Base-by-base conservation (phyloP, 2,888 invertebrate species). In the Globia sparganii region DNA sequence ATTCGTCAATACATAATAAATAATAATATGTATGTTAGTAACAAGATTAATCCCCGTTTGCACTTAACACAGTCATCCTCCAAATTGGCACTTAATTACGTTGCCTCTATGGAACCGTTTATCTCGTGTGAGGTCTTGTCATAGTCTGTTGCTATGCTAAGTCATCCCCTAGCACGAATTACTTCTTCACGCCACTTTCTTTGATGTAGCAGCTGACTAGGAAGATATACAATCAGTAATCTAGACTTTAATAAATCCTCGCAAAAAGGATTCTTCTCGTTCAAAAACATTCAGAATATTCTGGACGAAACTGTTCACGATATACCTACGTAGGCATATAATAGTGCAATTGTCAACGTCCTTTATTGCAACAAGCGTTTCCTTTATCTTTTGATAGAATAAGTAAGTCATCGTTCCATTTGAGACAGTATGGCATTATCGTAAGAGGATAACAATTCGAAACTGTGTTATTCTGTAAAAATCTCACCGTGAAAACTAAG, bases 381-480 rank as follows among this genome's bases (percentile, higher is more conserved):
- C 85, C 87, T 86, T 84, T 82, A 82, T 85, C 75, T 78, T 77
- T 77, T 71, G 43, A 73, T 67, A 61, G 74, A 83, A 85, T 83
- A 87, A 85, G 67, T 77, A 75, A 82, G 73, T 69, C 79, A 80
- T 68, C 75, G 61, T 78, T 77, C 62, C 56, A 37, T 73, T 58
- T 40, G 75, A 88, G 81, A 75, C 58, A 49, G 62, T 64, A 15
- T 53, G 34, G 34, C 34, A 49, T 84, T 81, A 70, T 84, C 74
- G 21, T 43, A 62, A 49, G 56, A 80, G n/a, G 65, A 81, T 71
- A 49, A 71, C 40, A 49, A 37, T 64, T 67, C 8, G 21, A 67
- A 56, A 62, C 13, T 66, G n/a, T n/a, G n/a, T n/a, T n/a, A n/a
- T n/a, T n/a, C n/a, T n/a, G n/a, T n/a, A n/a, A n/a, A n/a, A n/a